phyloP scores from a whole-genome alignment of 2,888 invertebrate genomes.

The Trissonchulus latispiculum region DNA sequence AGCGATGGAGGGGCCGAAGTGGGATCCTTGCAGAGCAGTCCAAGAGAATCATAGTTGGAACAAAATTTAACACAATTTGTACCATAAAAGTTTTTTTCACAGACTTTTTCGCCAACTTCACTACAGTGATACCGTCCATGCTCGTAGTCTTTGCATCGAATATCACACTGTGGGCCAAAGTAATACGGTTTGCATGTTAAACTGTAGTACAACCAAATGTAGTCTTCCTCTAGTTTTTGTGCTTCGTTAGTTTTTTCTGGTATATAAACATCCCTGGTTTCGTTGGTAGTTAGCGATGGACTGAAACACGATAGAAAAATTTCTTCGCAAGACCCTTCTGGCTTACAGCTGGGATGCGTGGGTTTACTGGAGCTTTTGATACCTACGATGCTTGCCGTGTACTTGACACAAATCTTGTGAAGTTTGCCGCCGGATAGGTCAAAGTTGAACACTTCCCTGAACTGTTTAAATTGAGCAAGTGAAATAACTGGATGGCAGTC shows the following conservation, averaged over 20 bases:
- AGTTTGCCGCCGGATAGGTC: background rate
- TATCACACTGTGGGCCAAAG: background rate
- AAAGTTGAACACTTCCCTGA: background rate
- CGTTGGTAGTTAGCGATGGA: background rate
- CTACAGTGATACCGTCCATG: background rate
- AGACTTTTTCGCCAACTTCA: background rate
- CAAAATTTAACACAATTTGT: background rate
- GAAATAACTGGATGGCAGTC: background rate
- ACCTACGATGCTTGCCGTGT: background rate
- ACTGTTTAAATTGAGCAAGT: background rate
- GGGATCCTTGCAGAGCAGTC: background rate
- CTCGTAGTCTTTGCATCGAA: background rate
- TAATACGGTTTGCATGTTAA: background rate
- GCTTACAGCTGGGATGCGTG: background rate
- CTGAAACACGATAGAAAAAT: background rate
- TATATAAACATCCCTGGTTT: background rate
- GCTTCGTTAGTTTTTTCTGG: background rate
- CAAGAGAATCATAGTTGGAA: background rate
- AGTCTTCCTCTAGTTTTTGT: background rate
- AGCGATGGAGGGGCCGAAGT: too few species aligned
- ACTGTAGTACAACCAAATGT: background rate
- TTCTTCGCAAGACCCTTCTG: background rate
- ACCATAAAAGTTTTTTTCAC: background rate
- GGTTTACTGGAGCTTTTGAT: too few species aligned
- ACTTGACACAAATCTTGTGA: background rate